Percentiles rank a stretch among this genome's conserved stretches.
Evolutionary conservation across 2,113 vertebrate species (phyloP).

Genomic region (Eira barbara): DNA sequence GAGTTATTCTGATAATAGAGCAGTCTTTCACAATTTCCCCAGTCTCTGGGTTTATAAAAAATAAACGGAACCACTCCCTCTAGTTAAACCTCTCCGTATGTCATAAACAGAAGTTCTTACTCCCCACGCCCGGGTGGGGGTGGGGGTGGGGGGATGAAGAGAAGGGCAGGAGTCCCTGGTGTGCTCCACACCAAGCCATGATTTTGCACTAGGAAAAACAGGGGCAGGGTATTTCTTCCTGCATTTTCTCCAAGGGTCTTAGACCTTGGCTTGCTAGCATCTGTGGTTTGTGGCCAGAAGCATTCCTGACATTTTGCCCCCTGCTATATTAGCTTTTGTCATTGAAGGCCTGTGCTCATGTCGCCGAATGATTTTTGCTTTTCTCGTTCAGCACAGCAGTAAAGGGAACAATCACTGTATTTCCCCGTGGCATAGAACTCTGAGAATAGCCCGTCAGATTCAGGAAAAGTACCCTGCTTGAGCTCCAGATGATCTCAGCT

Average conservation of each 20-base stretch:
- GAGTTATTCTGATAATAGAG: not conserved
- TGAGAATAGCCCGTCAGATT: not conserved
- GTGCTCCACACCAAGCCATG: not conserved
- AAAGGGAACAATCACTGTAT: not conserved
- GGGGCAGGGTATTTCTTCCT: not conserved
- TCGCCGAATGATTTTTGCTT: not conserved
- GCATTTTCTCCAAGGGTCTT: not conserved
- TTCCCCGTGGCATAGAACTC: not conserved
- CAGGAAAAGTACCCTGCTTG: not conserved
- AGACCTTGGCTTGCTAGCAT: not conserved
- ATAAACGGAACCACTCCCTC: not conserved
- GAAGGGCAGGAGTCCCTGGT: not conserved
- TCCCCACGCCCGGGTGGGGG: not conserved
- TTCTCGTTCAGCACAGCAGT: not conserved
- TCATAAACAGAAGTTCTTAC: not conserved
- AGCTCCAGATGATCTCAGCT: not conserved
- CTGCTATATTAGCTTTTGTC: not conserved
- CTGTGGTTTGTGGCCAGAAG: not conserved
- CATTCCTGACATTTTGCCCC: not conserved
- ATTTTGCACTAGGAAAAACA: not conserved
- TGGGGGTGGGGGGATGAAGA: not conserved
- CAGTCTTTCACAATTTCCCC: not conserved
- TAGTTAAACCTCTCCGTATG: not conserved
- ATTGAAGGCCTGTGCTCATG: not conserved
- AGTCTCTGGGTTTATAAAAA: not conserved